These are phyloP conservation scores for Drosophila parthenogenetica DNA, from an alignment of 2,888 invertebrate genomes.

Conservation along the genomic window DNA sequence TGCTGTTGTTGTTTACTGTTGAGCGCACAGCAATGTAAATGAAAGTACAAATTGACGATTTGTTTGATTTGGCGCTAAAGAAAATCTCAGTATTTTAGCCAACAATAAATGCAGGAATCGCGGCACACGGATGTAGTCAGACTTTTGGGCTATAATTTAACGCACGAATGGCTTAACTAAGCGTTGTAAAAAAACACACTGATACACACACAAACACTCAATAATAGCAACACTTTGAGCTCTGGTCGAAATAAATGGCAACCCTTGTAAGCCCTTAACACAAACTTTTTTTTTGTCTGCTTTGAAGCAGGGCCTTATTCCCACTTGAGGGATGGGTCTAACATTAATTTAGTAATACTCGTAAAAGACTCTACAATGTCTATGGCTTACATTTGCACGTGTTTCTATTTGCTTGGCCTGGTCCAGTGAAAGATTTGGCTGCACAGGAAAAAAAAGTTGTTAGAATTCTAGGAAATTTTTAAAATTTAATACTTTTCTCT, in stretches of 20 bases:
- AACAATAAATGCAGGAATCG: conserved; percentile 1
- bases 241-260: conserved; percentile 46
- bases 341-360: conserved; percentile 70
- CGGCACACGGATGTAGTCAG: conserved; percentile 1
- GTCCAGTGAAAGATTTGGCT: conserved; percentile 33
- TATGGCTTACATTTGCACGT: conserved; percentile 39
- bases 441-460: background rate
- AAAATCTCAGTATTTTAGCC: conserved; percentile 48
- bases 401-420: conserved; percentile 1
- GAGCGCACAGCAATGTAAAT: conserved; percentile 68
- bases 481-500: background rate
- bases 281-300: conserved; percentile 42
- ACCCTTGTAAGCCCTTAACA: conserved; percentile 65
- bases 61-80: conserved; percentile 72
- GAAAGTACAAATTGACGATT: conserved; percentile 79
- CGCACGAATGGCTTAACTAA: conserved; percentile 73
- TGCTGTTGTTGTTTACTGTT: conserved; percentile 49
- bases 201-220: conserved; percentile 32
- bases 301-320: conserved; percentile 48
- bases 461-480: no score
- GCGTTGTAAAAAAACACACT: conserved; percentile 53
- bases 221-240: conserved; percentile 42
- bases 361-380: conserved; percentile 67
- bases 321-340: conserved; percentile 10
- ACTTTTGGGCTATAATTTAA: conserved; percentile 73